These are phyloP conservation scores for Pelmatolapia mariae DNA, from an alignment of 2,113 vertebrate genomes.

Conservation along the genomic window DNA sequence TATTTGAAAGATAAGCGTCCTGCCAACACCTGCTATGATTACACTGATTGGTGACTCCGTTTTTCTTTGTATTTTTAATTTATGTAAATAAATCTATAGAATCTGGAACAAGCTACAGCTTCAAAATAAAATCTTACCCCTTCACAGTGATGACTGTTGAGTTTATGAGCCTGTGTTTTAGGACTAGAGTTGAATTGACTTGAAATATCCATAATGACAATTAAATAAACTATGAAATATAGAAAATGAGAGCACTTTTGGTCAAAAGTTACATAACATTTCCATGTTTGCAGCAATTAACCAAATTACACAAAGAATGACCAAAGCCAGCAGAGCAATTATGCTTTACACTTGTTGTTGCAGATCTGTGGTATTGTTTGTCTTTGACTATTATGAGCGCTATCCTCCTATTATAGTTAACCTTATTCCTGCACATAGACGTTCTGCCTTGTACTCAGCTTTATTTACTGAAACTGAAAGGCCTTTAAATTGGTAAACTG, in stretches of 20 bases:
- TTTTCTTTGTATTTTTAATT: neutral
- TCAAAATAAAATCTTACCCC: neutral
- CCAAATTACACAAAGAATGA: constrained; percentile 37
- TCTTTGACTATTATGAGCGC: constrained; percentile 19
- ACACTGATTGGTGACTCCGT: neutral
- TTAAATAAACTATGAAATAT: neutral
- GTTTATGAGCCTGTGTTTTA: neutral
- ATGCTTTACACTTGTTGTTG: neutral
- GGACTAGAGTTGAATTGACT: neutral
- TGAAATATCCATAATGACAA: neutral
- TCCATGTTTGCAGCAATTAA: neutral
- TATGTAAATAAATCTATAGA: neutral
- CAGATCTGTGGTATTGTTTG: neutral
- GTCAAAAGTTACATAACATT: neutral
- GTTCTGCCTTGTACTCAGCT: neutral
- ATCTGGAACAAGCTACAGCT: neutral
- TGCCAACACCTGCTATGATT: neutral
- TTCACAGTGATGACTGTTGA: neutral
- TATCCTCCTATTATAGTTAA: constrained; percentile 12
- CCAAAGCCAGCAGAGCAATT: neutral
- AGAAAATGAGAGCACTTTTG: neutral
- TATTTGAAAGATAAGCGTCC: neutral
- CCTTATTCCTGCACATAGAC: neutral
- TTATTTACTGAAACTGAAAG: constrained; percentile 1
- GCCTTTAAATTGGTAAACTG: neutral